Evolutionary conservation across 2,113 vertebrate genomes (phyloP).

Genomic region (Tachysurus vachellii): DNA sequence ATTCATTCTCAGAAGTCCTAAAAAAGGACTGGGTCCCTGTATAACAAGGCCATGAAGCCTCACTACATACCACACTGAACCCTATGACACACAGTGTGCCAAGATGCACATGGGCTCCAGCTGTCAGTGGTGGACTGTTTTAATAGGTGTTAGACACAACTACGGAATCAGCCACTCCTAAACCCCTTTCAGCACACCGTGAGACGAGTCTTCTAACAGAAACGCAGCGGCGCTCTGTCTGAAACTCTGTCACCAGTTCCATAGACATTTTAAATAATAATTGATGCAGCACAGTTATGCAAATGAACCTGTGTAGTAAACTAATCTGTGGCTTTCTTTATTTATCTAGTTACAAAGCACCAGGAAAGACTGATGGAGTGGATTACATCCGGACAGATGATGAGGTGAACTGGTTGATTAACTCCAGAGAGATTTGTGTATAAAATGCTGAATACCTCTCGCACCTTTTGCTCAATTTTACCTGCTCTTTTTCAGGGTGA

Average conservation of each 20-base stretch:
- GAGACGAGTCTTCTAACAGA: background rate
- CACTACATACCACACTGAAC: background rate
- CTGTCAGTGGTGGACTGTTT: constrained; percentile 18
- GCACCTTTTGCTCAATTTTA: constrained; percentile 15
- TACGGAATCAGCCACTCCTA: background rate
- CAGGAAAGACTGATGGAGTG: constrained; percentile 87
- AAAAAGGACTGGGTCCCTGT: background rate
- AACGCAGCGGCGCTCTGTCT: background rate
- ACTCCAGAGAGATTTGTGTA: background rate
- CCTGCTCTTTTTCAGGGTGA: constrained; percentile 79
- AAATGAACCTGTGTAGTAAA: background rate
- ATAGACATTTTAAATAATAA: background rate
- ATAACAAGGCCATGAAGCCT: constrained; percentile 3
- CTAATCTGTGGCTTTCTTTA: background rate
- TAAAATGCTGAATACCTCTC: background rate
- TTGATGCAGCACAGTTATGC: background rate
- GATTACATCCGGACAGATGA: constrained; percentile 94
- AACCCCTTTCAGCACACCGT: background rate
- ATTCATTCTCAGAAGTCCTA: background rate
- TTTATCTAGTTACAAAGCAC: constrained; percentile 85
- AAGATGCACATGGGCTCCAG: constrained; percentile 3
- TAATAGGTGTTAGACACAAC: constrained; percentile 5
- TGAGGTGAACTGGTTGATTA: constrained; percentile 76
- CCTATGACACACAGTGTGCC: background rate
- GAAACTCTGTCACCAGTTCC: background rate